Evolutionary conservation across 1,140 invertebrate species (phyloP).

Genomic region (Caenorhabditis latens): DNA sequence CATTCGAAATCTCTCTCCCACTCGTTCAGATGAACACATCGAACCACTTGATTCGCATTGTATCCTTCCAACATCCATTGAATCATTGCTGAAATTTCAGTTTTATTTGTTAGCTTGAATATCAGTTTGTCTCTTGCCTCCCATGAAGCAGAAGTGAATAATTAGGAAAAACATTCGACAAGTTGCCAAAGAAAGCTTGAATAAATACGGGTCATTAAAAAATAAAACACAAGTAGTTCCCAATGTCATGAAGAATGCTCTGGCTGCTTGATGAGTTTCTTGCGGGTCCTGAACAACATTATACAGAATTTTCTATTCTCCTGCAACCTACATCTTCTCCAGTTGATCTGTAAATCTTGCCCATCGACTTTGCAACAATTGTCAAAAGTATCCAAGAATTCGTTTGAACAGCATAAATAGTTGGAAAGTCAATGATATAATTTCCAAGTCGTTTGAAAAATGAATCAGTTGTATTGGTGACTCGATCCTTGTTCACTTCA

Average conservation of each 20-base stretch:
- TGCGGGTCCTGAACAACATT: constrained; percentile 22
- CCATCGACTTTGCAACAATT: neutral
- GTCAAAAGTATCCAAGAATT: neutral
- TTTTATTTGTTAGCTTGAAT: neutral
- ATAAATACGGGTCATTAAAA: constrained; percentile 36
- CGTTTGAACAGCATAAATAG: neutral
- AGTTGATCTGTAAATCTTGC: constrained; percentile 1
- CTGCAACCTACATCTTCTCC: constrained; percentile 6
- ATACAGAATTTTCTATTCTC: neutral
- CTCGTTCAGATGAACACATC: constrained; percentile 48
- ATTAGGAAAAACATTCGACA: constrained; percentile 37
- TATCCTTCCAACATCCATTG: constrained; percentile 51
- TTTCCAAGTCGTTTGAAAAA: constrained; percentile 20
- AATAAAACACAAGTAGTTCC: constrained; percentile 14
- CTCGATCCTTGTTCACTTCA: constrained; percentile 25
- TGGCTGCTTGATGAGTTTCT: constrained; percentile 35
- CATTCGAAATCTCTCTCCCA: constrained; percentile 23
- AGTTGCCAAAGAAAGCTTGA: constrained; percentile 13
- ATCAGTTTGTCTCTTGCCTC: neutral
- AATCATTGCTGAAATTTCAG: constrained; percentile 23
- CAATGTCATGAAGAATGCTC: constrained; percentile 23
- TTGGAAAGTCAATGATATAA: constrained; percentile 13
- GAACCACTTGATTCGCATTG: constrained; percentile 45
- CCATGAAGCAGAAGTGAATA: constrained; percentile 39
- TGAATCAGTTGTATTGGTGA: constrained; percentile 1